Evolutionary conservation across 2,888 invertebrate species (phyloP).

Genomic region (Stomorhina lunata): DNA sequence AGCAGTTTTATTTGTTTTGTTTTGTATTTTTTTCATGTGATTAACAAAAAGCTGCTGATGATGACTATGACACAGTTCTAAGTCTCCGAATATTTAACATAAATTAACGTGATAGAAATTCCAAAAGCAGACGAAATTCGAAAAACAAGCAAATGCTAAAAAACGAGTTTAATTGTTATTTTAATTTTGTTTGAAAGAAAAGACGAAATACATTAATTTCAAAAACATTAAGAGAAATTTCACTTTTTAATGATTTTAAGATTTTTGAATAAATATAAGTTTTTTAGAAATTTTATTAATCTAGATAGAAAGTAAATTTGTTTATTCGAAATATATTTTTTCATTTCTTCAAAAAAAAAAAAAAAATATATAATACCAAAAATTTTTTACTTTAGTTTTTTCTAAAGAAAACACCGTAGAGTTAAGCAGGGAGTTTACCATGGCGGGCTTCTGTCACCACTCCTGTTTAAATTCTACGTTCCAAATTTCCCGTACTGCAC

Average conservation of each 20-base stretch:
- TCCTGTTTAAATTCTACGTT: no score
- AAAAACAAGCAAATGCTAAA: background rate
- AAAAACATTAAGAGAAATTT: constrained; percentile 38
- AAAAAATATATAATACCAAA: no score
- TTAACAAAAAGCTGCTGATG: constrained; percentile 1
- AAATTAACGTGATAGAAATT: constrained; percentile 34
- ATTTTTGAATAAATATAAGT: background rate
- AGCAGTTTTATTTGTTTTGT: constrained; percentile 10
- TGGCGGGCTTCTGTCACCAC: no score
- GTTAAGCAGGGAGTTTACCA: no score
- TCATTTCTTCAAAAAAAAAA: no score
- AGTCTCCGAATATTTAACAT: constrained; percentile 33
- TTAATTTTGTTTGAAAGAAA: background rate
- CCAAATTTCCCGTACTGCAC: no score
- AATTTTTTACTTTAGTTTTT: no score
- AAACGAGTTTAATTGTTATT: constrained; percentile 32
- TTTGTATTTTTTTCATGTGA: background rate
- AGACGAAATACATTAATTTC: no score
- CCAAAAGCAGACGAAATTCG: background rate
- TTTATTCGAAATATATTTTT: no score
- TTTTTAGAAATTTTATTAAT: background rate
- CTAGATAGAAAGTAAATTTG: background rate
- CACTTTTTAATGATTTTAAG: constrained; percentile 41
- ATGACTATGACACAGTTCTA: constrained; percentile 60
- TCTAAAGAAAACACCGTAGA: no score